phyloP scores from a whole-genome alignment of 2,888 invertebrate genomes.

The Strigamia crassipes region DNA sequence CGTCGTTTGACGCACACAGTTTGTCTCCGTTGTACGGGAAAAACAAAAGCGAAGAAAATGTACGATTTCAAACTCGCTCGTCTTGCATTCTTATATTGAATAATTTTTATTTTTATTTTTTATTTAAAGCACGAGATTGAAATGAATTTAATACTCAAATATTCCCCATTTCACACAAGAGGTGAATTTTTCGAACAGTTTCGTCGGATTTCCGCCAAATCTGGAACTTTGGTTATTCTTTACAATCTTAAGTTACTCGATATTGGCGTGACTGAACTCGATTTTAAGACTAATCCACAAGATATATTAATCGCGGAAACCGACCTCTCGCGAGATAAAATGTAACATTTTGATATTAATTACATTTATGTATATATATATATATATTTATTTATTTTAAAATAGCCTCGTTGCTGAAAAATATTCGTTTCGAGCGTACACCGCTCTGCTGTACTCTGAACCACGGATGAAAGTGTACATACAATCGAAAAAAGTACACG shows the following conservation, averaged over 20 bases:
- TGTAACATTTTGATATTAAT: not conserved
- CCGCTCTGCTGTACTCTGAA: constrained; percentile 60
- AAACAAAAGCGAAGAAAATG: constrained; percentile 52
- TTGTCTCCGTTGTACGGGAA: constrained; percentile 54
- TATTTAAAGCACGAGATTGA: constrained; percentile 58
- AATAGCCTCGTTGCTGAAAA: constrained; percentile 55
- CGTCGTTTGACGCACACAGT: constrained; percentile 58
- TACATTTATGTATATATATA: not conserved
- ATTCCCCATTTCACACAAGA: constrained; percentile 60
- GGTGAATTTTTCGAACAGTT: constrained; percentile 58
- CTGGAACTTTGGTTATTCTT: constrained; percentile 60
- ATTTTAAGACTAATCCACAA: constrained; percentile 56
- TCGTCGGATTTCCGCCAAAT: constrained; percentile 57
- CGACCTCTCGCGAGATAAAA: not conserved
- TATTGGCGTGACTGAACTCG: constrained; percentile 59
- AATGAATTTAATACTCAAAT: constrained; percentile 59
- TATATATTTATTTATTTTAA: not conserved
- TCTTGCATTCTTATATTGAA: too few relatives aligned
- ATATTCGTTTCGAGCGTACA: constrained; percentile 60
- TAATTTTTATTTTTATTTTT: constrained; percentile 44
- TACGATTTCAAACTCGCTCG: too few relatives aligned
- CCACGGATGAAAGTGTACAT: constrained; percentile 62
- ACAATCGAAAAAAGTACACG: constrained; percentile 60
- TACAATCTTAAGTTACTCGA: constrained; percentile 60
- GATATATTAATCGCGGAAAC: constrained; percentile 58